Base-by-base conservation (phyloP, 2,888 invertebrate genomes). In the Lasioglossum calceatum region DNA sequence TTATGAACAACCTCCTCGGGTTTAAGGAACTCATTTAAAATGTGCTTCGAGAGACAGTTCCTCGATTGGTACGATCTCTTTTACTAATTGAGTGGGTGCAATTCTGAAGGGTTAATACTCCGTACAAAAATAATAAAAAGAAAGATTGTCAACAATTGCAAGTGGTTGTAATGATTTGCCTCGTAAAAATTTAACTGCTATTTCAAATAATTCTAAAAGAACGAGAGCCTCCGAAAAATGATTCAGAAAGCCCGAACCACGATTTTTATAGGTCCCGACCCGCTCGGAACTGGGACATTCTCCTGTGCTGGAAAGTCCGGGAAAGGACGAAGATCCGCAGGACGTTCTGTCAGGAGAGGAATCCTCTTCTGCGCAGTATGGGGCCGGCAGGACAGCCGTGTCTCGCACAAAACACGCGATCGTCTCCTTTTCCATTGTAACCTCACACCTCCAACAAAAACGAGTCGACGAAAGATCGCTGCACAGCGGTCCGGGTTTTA, bases 401-500 rank as follows among this genome's bases (percentile, higher is more conserved):
- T 54, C 54, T 81, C 82, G 87, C 88, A 93, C 91, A 93, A 93
- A 94, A 94, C 92, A 91, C 89, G 92, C 91, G 93, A 94, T 93
- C 94, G 88, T 91, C 81, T 85, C 80, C 90, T 87, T 93, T 85
- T 71, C 71, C 84, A 77, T 95, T 95, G 95, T 94, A 94, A 93
- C 91, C 92, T 95, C 94, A 94, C 95, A 95, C 95, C 94, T 95
- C 84, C 88, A 82, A 94, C 93, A 93, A 94, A 93, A 92, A 89
- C 90, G 87, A 91, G 86, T 88, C 92, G 86, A 92, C 89, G 90
- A 91, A 91, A 92, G 91, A 88, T 93, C 92, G 89, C 88, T 86
- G 88, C 82, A 81, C 86, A 88, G 88, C 79, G 88, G 77, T 79
- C 54, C 87, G 88, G 86, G 74, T 90, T 91, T 92, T 89, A 90